Evolutionary conservation across 1,140 invertebrate species (phyloP), one percentile per base, ranked within the genome.

Genomic region (Heterodera carotae): DNA sequence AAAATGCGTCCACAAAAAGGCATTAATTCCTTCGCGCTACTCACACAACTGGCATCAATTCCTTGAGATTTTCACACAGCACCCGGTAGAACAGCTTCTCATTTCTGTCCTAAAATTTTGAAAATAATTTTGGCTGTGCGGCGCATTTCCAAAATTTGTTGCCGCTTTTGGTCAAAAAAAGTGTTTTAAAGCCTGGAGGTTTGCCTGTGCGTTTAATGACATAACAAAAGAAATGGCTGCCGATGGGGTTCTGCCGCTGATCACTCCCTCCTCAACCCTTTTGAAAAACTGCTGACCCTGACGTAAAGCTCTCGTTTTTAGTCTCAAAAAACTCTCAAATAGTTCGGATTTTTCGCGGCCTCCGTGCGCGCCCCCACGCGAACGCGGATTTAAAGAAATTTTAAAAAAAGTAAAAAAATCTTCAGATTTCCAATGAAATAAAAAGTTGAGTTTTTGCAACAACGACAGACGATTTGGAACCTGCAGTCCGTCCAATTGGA

Each of bases 11-110:
- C 25, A 59, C n/a, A n/a, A n/a, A n/a, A n/a, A n/a, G n/a, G n/a
- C n/a, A n/a, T n/a, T n/a, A 53, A 18, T 36, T 76, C 72, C 53
- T 6, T n/a, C 12, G 5, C 5, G 33, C 53, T 64, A 43, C 25
- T 31, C 18, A 79, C 72, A 74, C 94, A 85, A 98, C 93, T 0
- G 97, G 97, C 93, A 99, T 95, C 62, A 83, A 59, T 62, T 84
- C 84, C 33, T 96, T 93, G 74, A 97, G 92, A 89, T 99, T 94
- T 89, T 98, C 94, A 69, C 92, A 92, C 27, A 99, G 88, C 34
- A 98, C 91, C 79, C 94, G 91, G 90, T 96, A 99, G 89, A 98
- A 99, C 70, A 99, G 90, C 82, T 94, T 92, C 89, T 97, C 94
- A 89, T 98, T 97, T 88, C 94, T 92, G 88, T 97, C 94, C 93